phyloP scores from a whole-genome alignment of 92 coral and sea anemone genomes.

The Siderastrea siderea region DNA sequence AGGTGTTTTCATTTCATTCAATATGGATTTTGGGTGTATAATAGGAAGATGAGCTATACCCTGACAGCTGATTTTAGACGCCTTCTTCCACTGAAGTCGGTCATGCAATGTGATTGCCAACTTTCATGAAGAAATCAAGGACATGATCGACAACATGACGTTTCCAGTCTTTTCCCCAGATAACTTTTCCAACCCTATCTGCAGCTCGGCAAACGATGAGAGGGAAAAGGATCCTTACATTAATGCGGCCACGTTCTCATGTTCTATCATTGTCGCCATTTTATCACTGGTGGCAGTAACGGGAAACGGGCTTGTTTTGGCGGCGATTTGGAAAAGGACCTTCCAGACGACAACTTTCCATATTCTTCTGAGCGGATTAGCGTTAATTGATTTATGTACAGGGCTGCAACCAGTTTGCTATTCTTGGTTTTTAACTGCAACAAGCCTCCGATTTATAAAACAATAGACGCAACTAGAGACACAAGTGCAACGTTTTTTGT shows the following conservation, averaged over 20 bases:
- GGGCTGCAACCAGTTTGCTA: neutral
- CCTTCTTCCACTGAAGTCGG: no score
- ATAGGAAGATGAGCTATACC: no score
- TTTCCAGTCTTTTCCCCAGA: neutral
- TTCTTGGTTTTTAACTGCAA: no score
- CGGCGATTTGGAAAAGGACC: constrained; percentile 3
- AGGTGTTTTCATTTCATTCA: no score
- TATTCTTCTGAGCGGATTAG: constrained; percentile 9
- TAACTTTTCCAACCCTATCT: neutral
- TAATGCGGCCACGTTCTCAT: neutral
- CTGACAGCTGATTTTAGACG: no score
- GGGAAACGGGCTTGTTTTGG: constrained; percentile 6
- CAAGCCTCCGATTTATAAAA: neutral
- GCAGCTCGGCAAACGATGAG: neutral
- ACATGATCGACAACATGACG: neutral
- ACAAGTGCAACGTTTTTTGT: neutral
- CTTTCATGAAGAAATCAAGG: no score
- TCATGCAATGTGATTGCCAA: no score
- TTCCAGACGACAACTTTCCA: neutral
- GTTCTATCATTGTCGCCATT: neutral
- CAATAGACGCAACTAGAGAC: neutral
- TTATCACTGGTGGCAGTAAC: constrained; percentile 4
- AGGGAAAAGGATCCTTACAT: neutral
- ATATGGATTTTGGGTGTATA: no score
- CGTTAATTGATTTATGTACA: neutral